A percentile compares a stretch with the other conserved stretches of the same genome.
These are phyloP conservation scores for Drosophila triauraria DNA, from an alignment of 1,140 invertebrate genomes.

Conservation along the genomic window DNA sequence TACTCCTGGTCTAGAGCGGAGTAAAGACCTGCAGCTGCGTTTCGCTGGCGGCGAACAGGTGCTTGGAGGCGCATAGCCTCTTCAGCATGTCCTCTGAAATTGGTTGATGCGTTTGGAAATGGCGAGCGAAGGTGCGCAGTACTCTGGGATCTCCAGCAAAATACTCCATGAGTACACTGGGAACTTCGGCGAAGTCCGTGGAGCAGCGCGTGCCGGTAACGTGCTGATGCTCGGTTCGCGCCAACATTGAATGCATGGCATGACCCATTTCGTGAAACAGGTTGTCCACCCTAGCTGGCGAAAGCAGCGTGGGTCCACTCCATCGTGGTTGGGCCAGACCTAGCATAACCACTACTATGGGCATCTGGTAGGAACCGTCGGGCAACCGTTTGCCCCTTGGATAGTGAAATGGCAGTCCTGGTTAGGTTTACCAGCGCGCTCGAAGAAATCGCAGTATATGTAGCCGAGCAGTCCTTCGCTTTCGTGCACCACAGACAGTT, in stretches of 20 bases:
- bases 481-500: slow-evolving; percentile 93
- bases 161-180: slow-evolving; percentile 99
- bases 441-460: slow-evolving; percentile 99
- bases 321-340: slow-evolving; percentile 92
- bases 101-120: slow-evolving; percentile 95
- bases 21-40: slow-evolving; percentile 95
- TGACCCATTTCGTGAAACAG: slow-evolving; percentile 99
- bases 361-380: slow-evolving; percentile 95
- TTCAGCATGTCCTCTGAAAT: slow-evolving; percentile 92
- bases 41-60: slow-evolving; percentile 95
- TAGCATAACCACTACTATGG: slow-evolving; percentile 97
- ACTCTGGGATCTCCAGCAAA: slow-evolving; percentile 96
- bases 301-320: slow-evolving; percentile 92
- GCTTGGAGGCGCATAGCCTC: slow-evolving; percentile 93
- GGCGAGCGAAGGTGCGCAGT: slow-evolving; percentile 94
- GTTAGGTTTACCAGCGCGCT: slow-evolving; percentile 94
- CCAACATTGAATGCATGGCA: slow-evolving; percentile 99
- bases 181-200: slow-evolving; percentile 99
- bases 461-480: slow-evolving; percentile 93
- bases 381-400: slow-evolving; percentile 93
- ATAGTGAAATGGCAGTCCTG: slow-evolving; percentile 99
- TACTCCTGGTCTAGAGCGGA: slow-evolving; percentile 95
- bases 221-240: slow-evolving; percentile 97
- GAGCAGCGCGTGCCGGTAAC: slow-evolving; percentile 98
- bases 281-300: slow-evolving; percentile 95